These are phyloP conservation scores for Mythimna ferrago DNA, from an alignment of 2,888 invertebrate genomes.

Conservation along the genomic window DNA sequence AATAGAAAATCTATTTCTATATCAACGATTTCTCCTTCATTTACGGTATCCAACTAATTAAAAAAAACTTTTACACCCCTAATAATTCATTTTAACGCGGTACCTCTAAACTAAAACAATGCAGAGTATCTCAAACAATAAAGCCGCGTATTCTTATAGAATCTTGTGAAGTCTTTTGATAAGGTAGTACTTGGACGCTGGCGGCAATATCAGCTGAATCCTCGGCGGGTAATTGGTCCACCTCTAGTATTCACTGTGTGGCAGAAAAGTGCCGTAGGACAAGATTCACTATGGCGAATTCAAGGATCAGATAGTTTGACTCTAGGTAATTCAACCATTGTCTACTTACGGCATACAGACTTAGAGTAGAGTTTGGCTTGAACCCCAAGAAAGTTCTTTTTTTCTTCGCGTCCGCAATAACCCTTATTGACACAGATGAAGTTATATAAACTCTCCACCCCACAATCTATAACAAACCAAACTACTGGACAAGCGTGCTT, in stretches of 20 bases:
- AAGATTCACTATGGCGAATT: too few species aligned
- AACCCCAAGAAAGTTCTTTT: too few species aligned
- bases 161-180: conserved; percentile 38
- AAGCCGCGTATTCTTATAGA: conserved; percentile 7
- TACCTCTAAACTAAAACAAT: conserved; percentile 25
- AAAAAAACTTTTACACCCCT: conserved; percentile 3
- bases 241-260: not conserved
- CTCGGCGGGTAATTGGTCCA: conserved; percentile 27
- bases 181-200: conserved; percentile 10
- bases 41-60: too few species aligned
- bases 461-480: too few species aligned
- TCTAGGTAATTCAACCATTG: too few species aligned
- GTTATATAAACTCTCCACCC: too few species aligned
- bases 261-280: conserved; percentile 10
- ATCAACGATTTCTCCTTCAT: not conserved
- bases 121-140: conserved; percentile 21
- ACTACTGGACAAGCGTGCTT: too few species aligned
- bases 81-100: conserved; percentile 15
- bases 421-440: too few species aligned
- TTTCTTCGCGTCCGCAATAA: too few species aligned
- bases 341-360: too few species aligned
- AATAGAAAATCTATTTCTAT: too few species aligned
- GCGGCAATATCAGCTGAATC: conserved; percentile 21
- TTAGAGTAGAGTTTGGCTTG: too few species aligned
- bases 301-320: not conserved